Evolutionary conservation across 2,113 vertebrate species (phyloP), one percentile per base, ranked within the genome.

Genomic region (Rostratula benghalensis): DNA sequence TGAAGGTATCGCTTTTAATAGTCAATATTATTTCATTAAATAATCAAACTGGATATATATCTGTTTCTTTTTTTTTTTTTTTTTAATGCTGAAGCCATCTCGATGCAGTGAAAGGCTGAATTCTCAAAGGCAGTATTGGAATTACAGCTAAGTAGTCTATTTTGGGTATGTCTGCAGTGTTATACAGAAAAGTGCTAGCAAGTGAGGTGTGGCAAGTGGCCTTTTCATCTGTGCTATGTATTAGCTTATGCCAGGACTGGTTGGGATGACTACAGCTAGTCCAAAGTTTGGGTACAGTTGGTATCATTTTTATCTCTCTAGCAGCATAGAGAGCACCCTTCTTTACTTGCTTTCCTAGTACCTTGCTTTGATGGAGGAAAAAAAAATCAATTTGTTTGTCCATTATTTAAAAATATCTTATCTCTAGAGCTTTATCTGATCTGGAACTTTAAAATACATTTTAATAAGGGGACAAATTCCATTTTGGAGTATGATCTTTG

Each of bases 1-100:
- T 97, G 4, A 98, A 98, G 98, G 99, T 99, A 94, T 93, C 18
- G 6, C 17, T 93, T 96, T 68, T 54, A 74, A 45, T 85, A 84
- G 41, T 54, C 18, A 24, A 35, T 46, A 54, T 77, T 89, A 60
- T 80, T 81, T 31, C 61, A 45, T 81, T 92, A 85, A 56, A 39
- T 90, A 83, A 74, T 43, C 41, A 14, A 71, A 61, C 13, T 60
- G 35, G 27, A 15, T 57, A 22, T 28, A 3, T 51, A 20, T 74
- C 7, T 63, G 7, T 74, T 54, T 13, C 9, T 37, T 89, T 87
- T 39, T 76, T 80, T 80, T 78, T 9, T 78, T 9, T 80, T 80
- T 78, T 9, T 78, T 9, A 10, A 15, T 70, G n/a, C 35, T 91
- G 74, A 71, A 79, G 35, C 51, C 15, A 37, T 71, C n/a, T 17